These are phyloP conservation scores for Isichthys henryi DNA, from an alignment of 2,113 vertebrate genomes.

Conservation along the genomic window DNA sequence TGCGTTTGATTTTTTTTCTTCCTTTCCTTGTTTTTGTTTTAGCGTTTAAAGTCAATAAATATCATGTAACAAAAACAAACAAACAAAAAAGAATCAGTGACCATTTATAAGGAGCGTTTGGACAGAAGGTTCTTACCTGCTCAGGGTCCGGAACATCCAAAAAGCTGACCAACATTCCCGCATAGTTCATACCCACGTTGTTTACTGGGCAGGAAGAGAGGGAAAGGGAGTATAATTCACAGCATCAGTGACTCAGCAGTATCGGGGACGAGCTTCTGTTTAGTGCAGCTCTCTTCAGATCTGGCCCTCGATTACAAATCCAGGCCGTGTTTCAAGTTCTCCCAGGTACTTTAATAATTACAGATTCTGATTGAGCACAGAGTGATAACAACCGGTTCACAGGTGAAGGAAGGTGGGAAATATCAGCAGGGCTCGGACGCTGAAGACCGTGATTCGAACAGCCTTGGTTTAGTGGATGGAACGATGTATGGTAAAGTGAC, in stretches of 20 bases:
- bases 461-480: neutral
- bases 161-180: slow-evolving; percentile 45
- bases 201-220: slow-evolving; percentile 50
- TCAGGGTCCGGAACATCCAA: slow-evolving; percentile 52
- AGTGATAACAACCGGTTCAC: neutral
- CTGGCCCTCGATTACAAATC: neutral
- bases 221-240: neutral
- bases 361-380: neutral
- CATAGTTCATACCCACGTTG: slow-evolving; percentile 61
- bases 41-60: too few relatives aligned
- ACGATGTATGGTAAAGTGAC: neutral
- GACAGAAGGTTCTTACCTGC: slow-evolving; percentile 36
- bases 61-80: too few relatives aligned
- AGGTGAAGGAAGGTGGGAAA: neutral
- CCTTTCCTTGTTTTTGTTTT: too few relatives aligned
- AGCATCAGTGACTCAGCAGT: neutral
- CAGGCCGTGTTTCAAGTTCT: neutral
- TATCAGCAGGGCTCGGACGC: neutral
- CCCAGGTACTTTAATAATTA: neutral
- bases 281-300: neutral
- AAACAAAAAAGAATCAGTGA: neutral
- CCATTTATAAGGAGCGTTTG: neutral
- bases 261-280: neutral
- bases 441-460: neutral
- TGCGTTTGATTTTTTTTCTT: too few relatives aligned